These are phyloP conservation scores for Anolis carolinensis DNA, from an alignment of 2,113 vertebrate genomes.

Conservation along the genomic window DNA sequence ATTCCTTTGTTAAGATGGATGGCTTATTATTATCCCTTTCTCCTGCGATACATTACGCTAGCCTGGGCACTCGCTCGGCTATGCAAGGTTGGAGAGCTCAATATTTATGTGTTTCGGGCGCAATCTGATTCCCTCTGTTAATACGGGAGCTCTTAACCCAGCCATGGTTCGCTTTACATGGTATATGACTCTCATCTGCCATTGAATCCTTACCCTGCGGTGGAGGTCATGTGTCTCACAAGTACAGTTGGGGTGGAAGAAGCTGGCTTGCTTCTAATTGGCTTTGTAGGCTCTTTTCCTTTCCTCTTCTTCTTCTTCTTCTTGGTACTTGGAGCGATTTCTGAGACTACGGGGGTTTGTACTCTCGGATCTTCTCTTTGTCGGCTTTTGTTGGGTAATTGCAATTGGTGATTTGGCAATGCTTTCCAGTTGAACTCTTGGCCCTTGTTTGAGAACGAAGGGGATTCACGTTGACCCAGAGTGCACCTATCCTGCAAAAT, in stretches of 20 bases:
- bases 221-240: background rate
- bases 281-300: background rate
- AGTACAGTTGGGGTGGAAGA: background rate
- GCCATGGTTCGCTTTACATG: background rate
- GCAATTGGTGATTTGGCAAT: background rate
- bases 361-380: background rate
- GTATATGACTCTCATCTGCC: background rate
- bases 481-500: no score
- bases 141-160: background rate
- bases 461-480: background rate
- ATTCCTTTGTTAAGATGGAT: constrained; percentile 34
- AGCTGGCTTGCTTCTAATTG: background rate
- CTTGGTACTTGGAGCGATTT: background rate
- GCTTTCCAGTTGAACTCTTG: background rate
- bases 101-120: background rate
- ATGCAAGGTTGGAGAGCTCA: background rate
- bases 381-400: background rate
- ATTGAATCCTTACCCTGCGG: no score
- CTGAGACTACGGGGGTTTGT: background rate
- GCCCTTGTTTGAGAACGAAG: background rate
- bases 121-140: background rate
- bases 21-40: constrained; percentile 20
- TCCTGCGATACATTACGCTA: background rate
- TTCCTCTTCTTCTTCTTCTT: background rate
- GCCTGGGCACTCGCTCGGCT: background rate